phyloP scores from a whole-genome alignment of 2,797 vertebrate genomes.

The Siniperca undulata region DNA sequence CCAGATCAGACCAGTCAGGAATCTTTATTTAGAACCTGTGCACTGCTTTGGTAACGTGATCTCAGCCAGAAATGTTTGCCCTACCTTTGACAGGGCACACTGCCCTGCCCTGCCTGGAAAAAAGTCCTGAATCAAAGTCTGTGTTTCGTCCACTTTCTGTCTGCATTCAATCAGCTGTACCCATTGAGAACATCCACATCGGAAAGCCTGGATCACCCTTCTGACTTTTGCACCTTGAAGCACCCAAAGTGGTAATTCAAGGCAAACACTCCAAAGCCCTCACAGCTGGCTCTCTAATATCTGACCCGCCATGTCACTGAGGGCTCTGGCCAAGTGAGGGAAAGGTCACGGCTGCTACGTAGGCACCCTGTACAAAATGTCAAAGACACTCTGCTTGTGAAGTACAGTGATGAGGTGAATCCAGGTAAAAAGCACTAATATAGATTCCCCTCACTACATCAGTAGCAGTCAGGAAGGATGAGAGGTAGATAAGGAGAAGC shows the following conservation, averaged over 20 bases:
- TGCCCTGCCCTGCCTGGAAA: constrained; percentile 8
- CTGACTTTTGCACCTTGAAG: constrained; percentile 21
- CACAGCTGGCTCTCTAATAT: constrained; percentile 31
- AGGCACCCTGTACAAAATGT: background rate
- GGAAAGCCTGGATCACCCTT: constrained; percentile 19
- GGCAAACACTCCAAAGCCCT: constrained; percentile 35
- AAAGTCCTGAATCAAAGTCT: constrained; percentile 5
- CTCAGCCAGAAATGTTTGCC: constrained; percentile 65
- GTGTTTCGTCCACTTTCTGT: background rate
- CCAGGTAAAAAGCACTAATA: constrained; percentile 16
- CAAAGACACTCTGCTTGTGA: background rate
- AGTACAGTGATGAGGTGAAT: constrained; percentile 10
- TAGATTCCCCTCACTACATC: background rate
- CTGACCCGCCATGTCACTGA: constrained; percentile 7
- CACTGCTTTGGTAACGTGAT: constrained; percentile 68
- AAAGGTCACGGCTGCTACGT: constrained; percentile 34
- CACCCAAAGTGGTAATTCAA: constrained; percentile 23
- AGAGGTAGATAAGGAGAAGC: background rate
- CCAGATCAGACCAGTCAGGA: constrained; percentile 64
- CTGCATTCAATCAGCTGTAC: constrained; percentile 29
- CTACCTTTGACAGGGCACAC: constrained; percentile 52
- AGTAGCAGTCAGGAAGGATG: background rate
- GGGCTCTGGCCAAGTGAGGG: constrained; percentile 33
- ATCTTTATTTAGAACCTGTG: constrained; percentile 77
- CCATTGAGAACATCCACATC: constrained; percentile 13